Evolutionary conservation across 2,797 vertebrate species (phyloP).

Genomic region (Eidolon dupreanum): DNA sequence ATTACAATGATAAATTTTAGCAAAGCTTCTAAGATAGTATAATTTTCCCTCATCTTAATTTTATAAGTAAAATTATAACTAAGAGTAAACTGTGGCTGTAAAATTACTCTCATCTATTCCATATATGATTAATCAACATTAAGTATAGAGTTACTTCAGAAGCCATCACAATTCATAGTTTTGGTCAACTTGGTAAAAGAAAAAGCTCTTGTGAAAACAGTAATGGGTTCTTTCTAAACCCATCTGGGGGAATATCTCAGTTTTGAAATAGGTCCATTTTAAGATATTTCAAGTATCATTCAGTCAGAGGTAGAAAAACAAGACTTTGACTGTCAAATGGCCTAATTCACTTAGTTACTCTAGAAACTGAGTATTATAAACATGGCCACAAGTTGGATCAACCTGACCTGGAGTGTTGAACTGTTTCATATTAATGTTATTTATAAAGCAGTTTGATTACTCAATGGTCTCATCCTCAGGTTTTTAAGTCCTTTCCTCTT

Average conservation of each 20-base stretch:
- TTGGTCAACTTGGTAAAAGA: conserved; percentile 61
- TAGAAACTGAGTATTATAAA: conserved; percentile 65
- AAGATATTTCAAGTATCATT: conserved; percentile 79
- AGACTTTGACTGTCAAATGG: conserved; percentile 27
- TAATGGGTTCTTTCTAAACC: conserved; percentile 71
- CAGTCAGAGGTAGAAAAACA: conserved; percentile 69
- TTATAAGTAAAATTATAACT: conserved; percentile 42
- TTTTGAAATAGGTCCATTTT: conserved; percentile 80
- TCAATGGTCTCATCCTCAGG: conserved; percentile 44
- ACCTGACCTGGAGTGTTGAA: conserved; percentile 58
- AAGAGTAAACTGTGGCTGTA: neutral
- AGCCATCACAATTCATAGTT: conserved; percentile 48
- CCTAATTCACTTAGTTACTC: conserved; percentile 57
- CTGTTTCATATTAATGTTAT: conserved; percentile 63
- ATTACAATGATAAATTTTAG: conserved; percentile 3
- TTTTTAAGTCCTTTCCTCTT: conserved; percentile 58
- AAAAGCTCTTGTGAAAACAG: conserved; percentile 74
- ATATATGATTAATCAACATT: conserved; percentile 31
- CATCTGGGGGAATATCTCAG: conserved; percentile 80
- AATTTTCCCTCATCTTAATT: conserved; percentile 26
- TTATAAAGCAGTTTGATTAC: conserved; percentile 68
- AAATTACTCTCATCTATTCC: neutral
- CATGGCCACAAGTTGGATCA: conserved; percentile 35
- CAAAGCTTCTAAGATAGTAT: neutral
- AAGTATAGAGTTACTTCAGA: conserved; percentile 41